Evolutionary conservation across 2,113 vertebrate species (phyloP).

Genomic region (Excalfactoria chinensis): DNA sequence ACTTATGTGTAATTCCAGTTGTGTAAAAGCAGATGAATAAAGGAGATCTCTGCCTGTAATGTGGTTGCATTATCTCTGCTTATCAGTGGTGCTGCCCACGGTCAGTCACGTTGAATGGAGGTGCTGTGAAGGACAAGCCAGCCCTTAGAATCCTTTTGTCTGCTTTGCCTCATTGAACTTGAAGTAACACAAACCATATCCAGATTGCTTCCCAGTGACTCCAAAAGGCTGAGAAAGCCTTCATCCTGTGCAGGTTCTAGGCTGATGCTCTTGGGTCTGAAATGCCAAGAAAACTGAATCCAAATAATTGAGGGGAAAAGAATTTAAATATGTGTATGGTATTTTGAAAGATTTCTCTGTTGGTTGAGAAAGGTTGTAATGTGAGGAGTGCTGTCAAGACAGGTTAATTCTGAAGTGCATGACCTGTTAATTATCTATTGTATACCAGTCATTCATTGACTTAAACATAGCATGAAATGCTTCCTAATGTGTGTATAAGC

Average conservation of each 20-base stretch:
- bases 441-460: slow-evolving; percentile 6
- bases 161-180: not conserved
- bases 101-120: not conserved
- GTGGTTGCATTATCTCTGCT: not conserved
- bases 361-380: not conserved
- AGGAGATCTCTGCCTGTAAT: not conserved
- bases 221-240: not conserved
- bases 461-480: slow-evolving; percentile 6
- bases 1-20: not conserved
- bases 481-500: not conserved
- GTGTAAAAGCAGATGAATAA: not conserved
- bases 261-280: not conserved
- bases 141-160: not conserved
- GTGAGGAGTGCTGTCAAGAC: not conserved
- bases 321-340: not conserved
- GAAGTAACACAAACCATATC: fast-evolving
- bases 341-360: not conserved
- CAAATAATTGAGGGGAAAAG: not conserved
- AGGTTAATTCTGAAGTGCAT: not conserved
- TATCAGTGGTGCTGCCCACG: not conserved
- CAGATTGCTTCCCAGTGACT: not conserved
- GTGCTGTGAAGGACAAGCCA: not conserved
- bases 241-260: not conserved
- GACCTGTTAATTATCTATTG: slow-evolving; percentile 7
- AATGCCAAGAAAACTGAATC: not conserved